Evolutionary conservation across 2,113 vertebrate species (phyloP), one percentile per base, ranked within the genome.

Genomic region (Eclectus roratus): DNA sequence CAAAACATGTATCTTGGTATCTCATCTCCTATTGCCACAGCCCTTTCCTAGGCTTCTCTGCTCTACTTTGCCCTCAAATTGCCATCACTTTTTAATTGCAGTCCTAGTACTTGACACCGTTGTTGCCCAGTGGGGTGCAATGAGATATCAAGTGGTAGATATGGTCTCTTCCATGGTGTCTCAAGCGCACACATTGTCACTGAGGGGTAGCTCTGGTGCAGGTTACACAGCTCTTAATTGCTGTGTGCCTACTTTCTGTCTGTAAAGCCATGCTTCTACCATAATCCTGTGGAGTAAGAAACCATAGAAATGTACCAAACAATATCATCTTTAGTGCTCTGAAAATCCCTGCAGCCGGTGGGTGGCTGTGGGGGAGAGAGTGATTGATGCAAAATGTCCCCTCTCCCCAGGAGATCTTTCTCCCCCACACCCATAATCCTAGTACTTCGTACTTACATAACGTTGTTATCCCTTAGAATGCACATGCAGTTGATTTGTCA

Each of bases 361-460:
- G 97, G 96, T 91, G 94, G 93, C 88, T 92, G 80, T 94, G 96
- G 94, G 66, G 95, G 95, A 96, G 94, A 63, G 70, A 96, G 55
- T 96, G 94, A 97, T 92, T 96, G 95, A 97, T 92, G 92, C 90
- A 95, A 97, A 94, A 95, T 93, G 95, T 93, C 95, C 96, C 91
- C 91, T 97, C 94, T 97, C 89, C 93, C 88, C 91, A 87, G 85
- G 88, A 96, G 91, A 95, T 97, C 84, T 96, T 85, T 96, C 94
- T 94, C 92, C 95, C 95, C 88, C 93, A 84, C 90, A 52, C 49
- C 93, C 81, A 61, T 50, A 96, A 91, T 93, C 91, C 79, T 95
- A 86, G 89, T 74, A 72, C 76, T 61, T 74, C 0, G 33, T 91
- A 50, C 81, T 93, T 91, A 91, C 2, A 64, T 96, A 95, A 96